Evolutionary conservation across 1,140 invertebrate genomes (phyloP), one percentile per base, ranked within the genome.

Genomic region (Cydia pomonella): DNA sequence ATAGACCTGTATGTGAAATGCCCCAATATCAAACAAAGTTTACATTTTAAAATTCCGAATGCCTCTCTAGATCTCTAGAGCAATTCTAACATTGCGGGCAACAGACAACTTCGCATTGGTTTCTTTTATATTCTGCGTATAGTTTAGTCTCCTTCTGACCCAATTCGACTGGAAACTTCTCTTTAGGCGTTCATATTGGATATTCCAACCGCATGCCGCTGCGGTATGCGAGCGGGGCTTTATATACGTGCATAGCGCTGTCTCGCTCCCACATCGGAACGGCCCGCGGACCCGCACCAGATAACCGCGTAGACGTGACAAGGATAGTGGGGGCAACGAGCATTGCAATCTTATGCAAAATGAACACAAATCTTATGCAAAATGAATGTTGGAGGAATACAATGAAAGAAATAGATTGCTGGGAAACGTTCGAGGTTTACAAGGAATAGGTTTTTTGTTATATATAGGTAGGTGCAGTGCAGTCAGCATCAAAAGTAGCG

Each of bases 111-210:
- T n/a, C 23, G 10, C 25, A 66, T 21, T 59, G 53, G 23, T 25
- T 66, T 66, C 63, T 66, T 66, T 66, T 66, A 66, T 66, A 66
- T 66, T 66, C 16, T 66, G 27, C 63, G 63, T 63, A 25, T 63
- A 66, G 59, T 63, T 66, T 63, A 21, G 63, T 64, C 27, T 27
- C 63, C 6, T 27, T 63, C 62, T 63, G 63, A 66, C 63, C 63
- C 23, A 66, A 27, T 66, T 66, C 63, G 63, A 29, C 13, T 66
- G 63, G 63, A 29, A 29, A 25, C 13, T 66, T n/a, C 63, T 29
- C 3, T n/a, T 6, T n/a, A n/a, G 16, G 4, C 47, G 12, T 41
- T 13, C 41, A 44, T 44, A 44, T 44, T 44, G 41, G 41, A 44
- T 44, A 44, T 44, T 44, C 41, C 33, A 38, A 38, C 7, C 41